A percentile compares a stretch with the other conserved stretches of the same genome.
These are phyloP conservation scores for Oophaga sylvatica DNA, from an alignment of 2,797 vertebrate species.

Conservation along the genomic window DNA sequence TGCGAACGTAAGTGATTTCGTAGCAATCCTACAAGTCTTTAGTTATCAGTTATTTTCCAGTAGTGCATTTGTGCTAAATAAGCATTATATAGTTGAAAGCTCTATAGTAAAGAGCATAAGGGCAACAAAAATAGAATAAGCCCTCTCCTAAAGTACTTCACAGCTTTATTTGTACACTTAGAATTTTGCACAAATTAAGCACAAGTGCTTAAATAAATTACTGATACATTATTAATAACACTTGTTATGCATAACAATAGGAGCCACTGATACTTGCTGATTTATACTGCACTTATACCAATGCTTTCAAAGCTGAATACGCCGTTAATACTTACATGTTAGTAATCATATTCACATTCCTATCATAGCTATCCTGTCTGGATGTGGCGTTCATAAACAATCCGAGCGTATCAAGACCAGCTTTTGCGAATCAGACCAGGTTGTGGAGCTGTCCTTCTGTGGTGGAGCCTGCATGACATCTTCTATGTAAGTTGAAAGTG, in stretches of 20 bases:
- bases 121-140: background rate
- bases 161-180: background rate
- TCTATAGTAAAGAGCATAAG: background rate
- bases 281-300: background rate
- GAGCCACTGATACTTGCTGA: background rate
- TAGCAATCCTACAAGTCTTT: background rate
- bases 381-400: constrained; percentile 36
- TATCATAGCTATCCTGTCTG: background rate
- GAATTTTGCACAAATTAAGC: background rate
- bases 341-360: background rate
- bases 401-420: constrained; percentile 17
- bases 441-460: constrained; percentile 51
- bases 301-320: background rate
- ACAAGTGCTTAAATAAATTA: background rate
- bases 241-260: background rate
- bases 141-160: background rate
- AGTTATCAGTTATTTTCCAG: background rate
- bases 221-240: background rate
- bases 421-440: constrained; percentile 15
- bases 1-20: constrained; percentile 17
- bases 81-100: background rate
- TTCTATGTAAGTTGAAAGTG: constrained; percentile 47
- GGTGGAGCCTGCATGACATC: constrained; percentile 50
- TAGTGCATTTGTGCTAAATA: background rate
- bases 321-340: background rate